Percentiles rank a stretch among this genome's conserved stretches.
Evolutionary conservation across 2,797 vertebrate species (phyloP).

Genomic region (Onychomys torridus): DNA sequence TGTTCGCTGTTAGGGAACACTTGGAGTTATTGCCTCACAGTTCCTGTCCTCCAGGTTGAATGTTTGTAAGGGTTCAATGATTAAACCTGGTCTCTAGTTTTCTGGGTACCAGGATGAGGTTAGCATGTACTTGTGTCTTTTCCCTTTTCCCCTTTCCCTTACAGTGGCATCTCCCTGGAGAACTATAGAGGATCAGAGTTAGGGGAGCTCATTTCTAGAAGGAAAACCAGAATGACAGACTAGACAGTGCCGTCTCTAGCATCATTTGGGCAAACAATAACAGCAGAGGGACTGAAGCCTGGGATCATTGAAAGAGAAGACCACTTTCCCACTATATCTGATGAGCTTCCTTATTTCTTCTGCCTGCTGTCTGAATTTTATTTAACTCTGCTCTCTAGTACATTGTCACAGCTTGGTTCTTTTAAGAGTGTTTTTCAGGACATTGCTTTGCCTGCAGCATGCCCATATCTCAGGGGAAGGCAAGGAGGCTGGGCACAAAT

Average conservation of each 20-base stretch:
- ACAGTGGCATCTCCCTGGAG: background rate
- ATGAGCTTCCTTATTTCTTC: background rate
- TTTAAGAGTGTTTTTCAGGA: background rate
- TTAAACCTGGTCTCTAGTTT: background rate
- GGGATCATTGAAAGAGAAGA: background rate
- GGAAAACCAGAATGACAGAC: background rate
- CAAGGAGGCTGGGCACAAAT: background rate
- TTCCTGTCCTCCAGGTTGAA: accelerated
- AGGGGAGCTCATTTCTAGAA: background rate
- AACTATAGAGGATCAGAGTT: background rate
- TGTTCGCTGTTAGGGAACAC: background rate
- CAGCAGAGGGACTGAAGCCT: accelerated
- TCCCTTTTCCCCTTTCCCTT: background rate
- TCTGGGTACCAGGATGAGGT: background rate
- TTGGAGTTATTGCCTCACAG: background rate
- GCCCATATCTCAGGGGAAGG: background rate
- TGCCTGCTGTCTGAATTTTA: background rate
- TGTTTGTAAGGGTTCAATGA: accelerated
- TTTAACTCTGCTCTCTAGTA: background rate
- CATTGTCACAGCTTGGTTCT: background rate
- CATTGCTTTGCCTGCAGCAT: background rate
- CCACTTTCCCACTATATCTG: background rate
- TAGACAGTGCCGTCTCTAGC: accelerated
- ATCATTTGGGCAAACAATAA: accelerated
- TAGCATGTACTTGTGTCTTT: background rate